Evolutionary conservation across 2,113 vertebrate species (phyloP), one percentile per base, ranked within the genome.

Genomic region (Elgaria multicarinata): DNA sequence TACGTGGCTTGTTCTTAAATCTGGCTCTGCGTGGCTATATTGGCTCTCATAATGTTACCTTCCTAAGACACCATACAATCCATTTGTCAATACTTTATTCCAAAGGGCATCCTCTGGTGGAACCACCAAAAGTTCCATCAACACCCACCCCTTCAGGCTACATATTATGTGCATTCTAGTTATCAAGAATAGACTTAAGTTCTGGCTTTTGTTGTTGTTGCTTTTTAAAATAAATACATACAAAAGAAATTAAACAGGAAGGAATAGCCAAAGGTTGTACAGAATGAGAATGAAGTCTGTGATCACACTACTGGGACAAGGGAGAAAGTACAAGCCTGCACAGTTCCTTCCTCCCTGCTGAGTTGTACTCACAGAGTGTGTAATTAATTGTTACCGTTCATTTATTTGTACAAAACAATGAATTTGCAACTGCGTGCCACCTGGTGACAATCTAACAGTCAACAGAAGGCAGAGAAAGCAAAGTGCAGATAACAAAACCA

Each of bases 321-420:
- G 22, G 20, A 46, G 33, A 77, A 4, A 50, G 12, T 80, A n/a
- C 16, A 67, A 92, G 20, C 26, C 87, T 93, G 79, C 88, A 87
- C 42, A 93, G 87, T 85, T 84, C 90, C 87, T 92, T 84, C 76
- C 82, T 86, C 93, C 94, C 91, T 71, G 88, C 90, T 0, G 89
- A 88, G 93, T 72, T 92, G 81, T 84, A 90, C 39, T 94, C 93
- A 86, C 12, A 83, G 89, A 94, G 92, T 92, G 92, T 93, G 88
- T 95, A 95, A 95, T 95, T 95, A 95, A 95, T 92, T 94, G 93
- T 89, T 93, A 94, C 94, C 94, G 91, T 91, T 96, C 92, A 93
- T 95, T 95, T 95, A 92, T 93, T 95, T 94, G 92, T 89, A 91
- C 86, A 93, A 93, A 95, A 91, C 93, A 93, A 90, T 91, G 94